These are phyloP conservation scores for Microchirus variegatus DNA, from an alignment of 2,797 vertebrate species.

Conservation along the genomic window DNA sequence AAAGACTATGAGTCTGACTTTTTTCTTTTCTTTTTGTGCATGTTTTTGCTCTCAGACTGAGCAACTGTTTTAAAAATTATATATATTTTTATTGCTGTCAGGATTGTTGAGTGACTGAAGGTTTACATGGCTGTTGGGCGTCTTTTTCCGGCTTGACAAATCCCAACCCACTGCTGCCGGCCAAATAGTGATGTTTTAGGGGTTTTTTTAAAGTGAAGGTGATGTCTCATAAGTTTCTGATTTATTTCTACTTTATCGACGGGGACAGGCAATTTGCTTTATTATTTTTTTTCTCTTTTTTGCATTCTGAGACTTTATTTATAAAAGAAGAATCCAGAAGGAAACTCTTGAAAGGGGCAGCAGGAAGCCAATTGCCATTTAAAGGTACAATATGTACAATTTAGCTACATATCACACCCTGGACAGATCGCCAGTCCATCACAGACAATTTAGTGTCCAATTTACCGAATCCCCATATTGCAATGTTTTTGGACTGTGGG, in stretches of 20 bases:
- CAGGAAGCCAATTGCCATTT: too few relatives aligned
- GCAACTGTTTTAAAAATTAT: background rate
- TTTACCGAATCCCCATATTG: too few relatives aligned
- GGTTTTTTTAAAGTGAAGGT: constrained; percentile 41
- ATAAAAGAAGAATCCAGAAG: too few relatives aligned
- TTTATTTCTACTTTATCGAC: constrained; percentile 42
- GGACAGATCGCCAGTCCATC: too few relatives aligned
- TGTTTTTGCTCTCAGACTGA: constrained; percentile 53
- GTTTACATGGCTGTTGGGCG: constrained; percentile 58
- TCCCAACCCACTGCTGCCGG: constrained; percentile 30
- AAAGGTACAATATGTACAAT: too few relatives aligned
- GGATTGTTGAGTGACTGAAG: constrained; percentile 14
- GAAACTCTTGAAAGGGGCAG: too few relatives aligned
- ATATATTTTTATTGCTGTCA: constrained; percentile 13
- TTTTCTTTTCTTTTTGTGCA: constrained; percentile 39
- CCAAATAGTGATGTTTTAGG: constrained; percentile 76
- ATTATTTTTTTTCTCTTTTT: background rate
- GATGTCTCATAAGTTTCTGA: constrained; percentile 54
- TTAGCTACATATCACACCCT: too few relatives aligned
- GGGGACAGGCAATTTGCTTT: constrained; percentile 19
- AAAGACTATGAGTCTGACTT: constrained; percentile 22
- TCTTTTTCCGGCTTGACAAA: constrained; percentile 49
- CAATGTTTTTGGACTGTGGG: too few relatives aligned
- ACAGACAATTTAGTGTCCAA: too few relatives aligned
- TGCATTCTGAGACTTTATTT: too few relatives aligned